These are phyloP conservation scores for Thrips palmi DNA, from an alignment of 1,140 invertebrate species.

Conservation along the genomic window DNA sequence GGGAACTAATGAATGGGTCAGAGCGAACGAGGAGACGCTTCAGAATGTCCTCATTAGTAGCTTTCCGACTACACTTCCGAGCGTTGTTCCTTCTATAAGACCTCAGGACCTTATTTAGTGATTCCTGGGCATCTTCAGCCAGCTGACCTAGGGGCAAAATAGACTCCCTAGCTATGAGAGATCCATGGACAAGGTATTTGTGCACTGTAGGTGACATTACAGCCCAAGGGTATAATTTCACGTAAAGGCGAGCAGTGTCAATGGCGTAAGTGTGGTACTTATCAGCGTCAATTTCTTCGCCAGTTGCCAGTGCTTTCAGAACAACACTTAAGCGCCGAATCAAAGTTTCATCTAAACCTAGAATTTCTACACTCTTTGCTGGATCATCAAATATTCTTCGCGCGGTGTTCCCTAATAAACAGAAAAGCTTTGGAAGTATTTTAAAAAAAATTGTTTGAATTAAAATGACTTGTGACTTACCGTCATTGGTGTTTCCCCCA, in stretches of 20 bases:
- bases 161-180: constrained; percentile 15
- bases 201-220: constrained; percentile 20
- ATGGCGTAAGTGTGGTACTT: not conserved
- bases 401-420: constrained; percentile 24
- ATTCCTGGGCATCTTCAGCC: constrained; percentile 21
- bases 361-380: constrained; percentile 17
- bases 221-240: constrained; percentile 20
- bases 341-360: constrained; percentile 17
- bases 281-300: not conserved
- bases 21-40: no score
- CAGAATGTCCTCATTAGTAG: no score
- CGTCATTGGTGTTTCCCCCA: no score
- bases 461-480: no score
- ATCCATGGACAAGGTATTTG: constrained; percentile 21
- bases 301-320: not conserved
- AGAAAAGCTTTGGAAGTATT: no score
- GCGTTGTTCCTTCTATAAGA: constrained; percentile 13
- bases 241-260: not conserved
- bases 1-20: no score
- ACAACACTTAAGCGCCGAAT: constrained; percentile 11
- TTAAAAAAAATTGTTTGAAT: no score
- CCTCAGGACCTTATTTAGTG: constrained; percentile 19
- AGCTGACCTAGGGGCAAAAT: constrained; percentile 20
- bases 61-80: no score
- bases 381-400: constrained; percentile 20